These are phyloP conservation scores for Hexactinellida sp. DNA, from an alignment of 37 sponge, comb jelly and placozoan species.

Conservation along the genomic window DNA sequence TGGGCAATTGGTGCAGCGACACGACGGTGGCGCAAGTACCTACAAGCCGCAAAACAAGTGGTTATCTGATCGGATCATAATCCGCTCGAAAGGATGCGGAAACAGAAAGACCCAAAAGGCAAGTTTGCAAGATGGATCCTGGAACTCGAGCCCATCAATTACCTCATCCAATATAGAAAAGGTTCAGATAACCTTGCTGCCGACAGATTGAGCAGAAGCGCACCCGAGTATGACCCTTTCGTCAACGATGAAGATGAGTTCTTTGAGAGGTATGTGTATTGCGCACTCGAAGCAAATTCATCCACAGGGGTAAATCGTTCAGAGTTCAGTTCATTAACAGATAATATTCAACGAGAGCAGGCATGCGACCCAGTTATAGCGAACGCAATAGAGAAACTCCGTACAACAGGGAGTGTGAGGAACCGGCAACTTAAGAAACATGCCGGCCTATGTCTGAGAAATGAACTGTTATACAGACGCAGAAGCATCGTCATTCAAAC, in stretches of 20 bases:
- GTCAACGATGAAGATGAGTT: background rate
- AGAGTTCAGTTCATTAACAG: background rate
- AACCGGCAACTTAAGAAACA: background rate
- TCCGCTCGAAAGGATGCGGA: background rate
- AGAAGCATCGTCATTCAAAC: background rate
- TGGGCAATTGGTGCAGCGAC: background rate
- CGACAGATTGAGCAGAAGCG: background rate
- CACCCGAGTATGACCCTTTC: background rate
- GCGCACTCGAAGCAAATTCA: background rate
- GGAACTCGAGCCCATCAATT: background rate
- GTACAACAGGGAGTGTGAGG: background rate
- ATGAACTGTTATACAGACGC: background rate
- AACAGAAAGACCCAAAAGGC: background rate
- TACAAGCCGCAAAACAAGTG: background rate
- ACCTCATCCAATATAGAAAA: background rate
- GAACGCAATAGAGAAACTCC: background rate
- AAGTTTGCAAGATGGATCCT: background rate
- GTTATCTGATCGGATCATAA: background rate
- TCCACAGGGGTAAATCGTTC: background rate
- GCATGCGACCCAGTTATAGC: background rate
- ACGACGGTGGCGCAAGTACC: background rate
- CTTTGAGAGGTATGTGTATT: background rate
- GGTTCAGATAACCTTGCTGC: background rate
- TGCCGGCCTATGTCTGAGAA: background rate
- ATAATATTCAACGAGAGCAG: background rate